Evolutionary conservation across 2,113 vertebrate genomes (phyloP).

Genomic region (Xenopus tropicalis): DNA sequence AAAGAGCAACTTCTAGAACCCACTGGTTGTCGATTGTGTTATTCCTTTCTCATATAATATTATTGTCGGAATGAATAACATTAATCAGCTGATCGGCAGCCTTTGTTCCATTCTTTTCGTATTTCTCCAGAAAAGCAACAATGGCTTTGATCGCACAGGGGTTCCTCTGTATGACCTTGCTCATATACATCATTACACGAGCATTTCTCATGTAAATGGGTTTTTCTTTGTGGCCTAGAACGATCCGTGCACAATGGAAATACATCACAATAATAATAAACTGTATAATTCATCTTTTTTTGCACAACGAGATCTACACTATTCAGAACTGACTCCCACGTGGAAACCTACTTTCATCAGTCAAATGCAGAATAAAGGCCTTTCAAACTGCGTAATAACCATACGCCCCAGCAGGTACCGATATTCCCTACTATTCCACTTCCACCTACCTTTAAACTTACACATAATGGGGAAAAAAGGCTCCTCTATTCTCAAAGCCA

Average conservation of each 20-base stretch:
- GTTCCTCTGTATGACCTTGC: neutral
- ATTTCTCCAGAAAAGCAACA: neutral
- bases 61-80: too few relatives aligned
- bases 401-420: conserved; percentile 8
- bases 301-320: neutral
- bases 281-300: neutral
- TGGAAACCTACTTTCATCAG: neutral
- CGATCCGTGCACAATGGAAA: too few relatives aligned
- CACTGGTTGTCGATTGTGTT: too few relatives aligned
- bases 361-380: neutral
- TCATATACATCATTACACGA: neutral
- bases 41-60: too few relatives aligned
- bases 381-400: neutral
- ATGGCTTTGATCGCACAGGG: neutral
- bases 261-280: too few relatives aligned
- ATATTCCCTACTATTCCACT: neutral
- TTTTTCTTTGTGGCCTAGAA: neutral
- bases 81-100: too few relatives aligned
- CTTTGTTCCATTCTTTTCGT: too few relatives aligned
- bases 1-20: too few relatives aligned
- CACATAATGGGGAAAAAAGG: too few relatives aligned
- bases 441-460: neutral
- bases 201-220: neutral
- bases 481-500: too few relatives aligned
- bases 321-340: conserved; percentile 12